phyloP scores from a whole-genome alignment of 2,888 invertebrate species.

The Biston betularia region DNA sequence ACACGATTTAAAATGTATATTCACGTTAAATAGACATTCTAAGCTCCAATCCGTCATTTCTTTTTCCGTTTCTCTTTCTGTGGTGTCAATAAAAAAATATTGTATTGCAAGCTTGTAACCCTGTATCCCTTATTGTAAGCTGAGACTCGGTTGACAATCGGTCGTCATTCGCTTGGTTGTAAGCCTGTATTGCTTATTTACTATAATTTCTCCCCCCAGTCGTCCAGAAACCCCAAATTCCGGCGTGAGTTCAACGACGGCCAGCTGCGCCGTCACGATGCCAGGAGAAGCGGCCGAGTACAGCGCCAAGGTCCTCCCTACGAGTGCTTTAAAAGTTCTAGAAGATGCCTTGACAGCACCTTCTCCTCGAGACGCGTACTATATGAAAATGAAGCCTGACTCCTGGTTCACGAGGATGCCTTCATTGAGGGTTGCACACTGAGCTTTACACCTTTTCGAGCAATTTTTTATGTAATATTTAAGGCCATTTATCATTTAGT shows the following conservation, averaged over 20 bases:
- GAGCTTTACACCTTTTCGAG: neutral
- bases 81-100: no score
- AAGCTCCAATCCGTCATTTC: no score
- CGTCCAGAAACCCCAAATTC: constrained; percentile 82
- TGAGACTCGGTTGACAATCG: no score
- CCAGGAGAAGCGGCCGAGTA: constrained; percentile 87
- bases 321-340: constrained; percentile 86
- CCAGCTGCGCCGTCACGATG: constrained; percentile 82
- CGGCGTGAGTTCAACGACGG: constrained; percentile 72
- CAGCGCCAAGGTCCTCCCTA: constrained; percentile 87
- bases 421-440: constrained; percentile 75
- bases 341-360: constrained; percentile 87
- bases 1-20: no score
- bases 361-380: constrained; percentile 84
- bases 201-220: constrained; percentile 56
- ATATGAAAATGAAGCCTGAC: constrained; percentile 80
- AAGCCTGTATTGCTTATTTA: no score
- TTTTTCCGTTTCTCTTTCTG: no score
- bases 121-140: no score
- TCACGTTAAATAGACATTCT: no score
- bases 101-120: no score
- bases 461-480: no score
- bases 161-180: no score
- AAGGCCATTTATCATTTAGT: no score
- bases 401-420: constrained; percentile 84